Base-by-base conservation (phyloP, 2,113 vertebrate species). In the Heloderma charlesbogerti region DNA sequence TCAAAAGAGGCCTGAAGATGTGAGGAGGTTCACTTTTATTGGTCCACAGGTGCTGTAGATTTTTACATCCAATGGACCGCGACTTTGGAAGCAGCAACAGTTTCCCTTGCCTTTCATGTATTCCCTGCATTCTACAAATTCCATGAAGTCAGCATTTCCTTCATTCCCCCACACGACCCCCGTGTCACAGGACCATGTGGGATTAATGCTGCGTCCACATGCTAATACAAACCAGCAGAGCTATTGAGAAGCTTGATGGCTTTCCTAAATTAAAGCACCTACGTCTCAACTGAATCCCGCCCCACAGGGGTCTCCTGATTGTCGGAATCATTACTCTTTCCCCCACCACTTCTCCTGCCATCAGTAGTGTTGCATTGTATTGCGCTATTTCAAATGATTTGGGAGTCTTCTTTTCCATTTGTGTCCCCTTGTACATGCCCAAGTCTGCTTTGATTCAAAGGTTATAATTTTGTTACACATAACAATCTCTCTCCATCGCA, bases 91-190 rank as follows among this genome's bases (percentile, higher is more conserved):
- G 60, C 63, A 71, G 34, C 34, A n/a, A 86, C 6, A 16, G 67
- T 89, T 29, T 34, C 48, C 78, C 88, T 90, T 92, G 88, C 82
- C 84, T 86, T 45, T 75, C 75, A 71, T 81, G 83, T 31, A n/a
- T 0, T 51, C 31, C 60, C 93, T 0, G 51, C 91, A 97, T 95
- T 93, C 40, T 48, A 5, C 31, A 87, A 72, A 89, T 95, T 95
- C 95, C 94, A 95, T 93, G 7, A 45, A 0, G 48, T 93, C 78
- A 6, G 1, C 92, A 95, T 93, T 96, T 96, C 96, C 95, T 72
- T 79, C 95, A 93, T 95, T 96, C 95, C 94, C 79, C 95, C 95
- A 83, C 0, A 84, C 13, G 40, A 84, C 92, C 93, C 93, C 91
- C 94, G 93, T 83, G 29, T 86, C 88, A 78, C 54, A 84, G 60